phyloP scores from a whole-genome alignment of 2,797 vertebrate genomes.

The Thamnophis elegans region DNA sequence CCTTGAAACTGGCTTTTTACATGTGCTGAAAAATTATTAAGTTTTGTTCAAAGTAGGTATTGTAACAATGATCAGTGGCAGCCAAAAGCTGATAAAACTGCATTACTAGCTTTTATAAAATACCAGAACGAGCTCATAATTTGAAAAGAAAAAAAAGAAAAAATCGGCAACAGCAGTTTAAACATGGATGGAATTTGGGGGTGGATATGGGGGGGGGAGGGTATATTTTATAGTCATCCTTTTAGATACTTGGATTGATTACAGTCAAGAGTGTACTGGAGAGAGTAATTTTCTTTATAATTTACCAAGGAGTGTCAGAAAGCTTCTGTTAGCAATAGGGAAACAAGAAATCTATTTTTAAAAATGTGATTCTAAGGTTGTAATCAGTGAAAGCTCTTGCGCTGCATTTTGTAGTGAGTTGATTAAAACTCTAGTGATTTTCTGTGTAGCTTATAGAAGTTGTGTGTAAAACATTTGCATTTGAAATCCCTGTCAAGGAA shows the following conservation, averaged over 20 bases:
- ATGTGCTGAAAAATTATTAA: neutral
- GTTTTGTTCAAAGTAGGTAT: neutral
- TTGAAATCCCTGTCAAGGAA: neutral
- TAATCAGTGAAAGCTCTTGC: neutral
- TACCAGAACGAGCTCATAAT: neutral
- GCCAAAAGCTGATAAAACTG: neutral
- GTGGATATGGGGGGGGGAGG: too few relatives aligned
- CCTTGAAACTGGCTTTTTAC: neutral
- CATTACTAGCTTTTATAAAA: neutral
- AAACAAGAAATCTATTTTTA: neutral
- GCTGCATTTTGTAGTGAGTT: neutral
- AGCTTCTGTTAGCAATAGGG: neutral
- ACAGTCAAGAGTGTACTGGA: neutral
- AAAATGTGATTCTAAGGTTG: neutral
- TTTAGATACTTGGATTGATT: neutral
- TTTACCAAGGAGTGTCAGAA: neutral
- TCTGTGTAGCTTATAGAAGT: too few relatives aligned
- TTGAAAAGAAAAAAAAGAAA: neutral
- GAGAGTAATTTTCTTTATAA: neutral
- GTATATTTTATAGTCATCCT: neutral
- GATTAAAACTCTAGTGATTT: neutral
- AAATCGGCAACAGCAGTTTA: neutral
- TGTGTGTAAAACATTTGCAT: neutral
- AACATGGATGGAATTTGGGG: neutral
- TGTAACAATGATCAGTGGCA: neutral